A percentile compares a stretch with the other conserved stretches of the same genome.
Evolutionary conservation across 2,113 vertebrate species (phyloP).

Genomic region (Sapayoa aenigma): DNA sequence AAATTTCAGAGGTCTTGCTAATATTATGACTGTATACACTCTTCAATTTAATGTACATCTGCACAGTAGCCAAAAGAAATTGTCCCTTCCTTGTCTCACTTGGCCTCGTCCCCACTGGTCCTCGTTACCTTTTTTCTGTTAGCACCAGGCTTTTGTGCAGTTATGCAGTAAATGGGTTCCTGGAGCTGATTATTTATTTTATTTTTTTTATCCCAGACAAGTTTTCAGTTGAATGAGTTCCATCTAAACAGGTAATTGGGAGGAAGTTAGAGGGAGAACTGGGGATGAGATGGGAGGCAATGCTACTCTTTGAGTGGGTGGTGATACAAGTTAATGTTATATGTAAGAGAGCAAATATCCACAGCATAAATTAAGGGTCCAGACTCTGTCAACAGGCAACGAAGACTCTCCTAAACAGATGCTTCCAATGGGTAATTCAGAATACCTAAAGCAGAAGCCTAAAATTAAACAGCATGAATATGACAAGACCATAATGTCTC

Average conservation of each 20-base stretch:
- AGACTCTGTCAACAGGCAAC: neutral
- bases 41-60: neutral
- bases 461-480: neutral
- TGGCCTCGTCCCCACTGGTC: neutral
- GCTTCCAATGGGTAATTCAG: neutral
- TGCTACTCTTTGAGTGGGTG: neutral
- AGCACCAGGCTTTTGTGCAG: neutral
- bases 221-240: neutral
- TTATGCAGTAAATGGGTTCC: neutral
- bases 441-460: conserved; percentile 1
- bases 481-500: neutral
- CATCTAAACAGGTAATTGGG: neutral
- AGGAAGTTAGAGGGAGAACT: neutral
- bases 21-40: neutral
- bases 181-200: neutral
- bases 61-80: neutral
- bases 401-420: neutral
- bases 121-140: neutral
- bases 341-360: neutral
- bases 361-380: neutral
- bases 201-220: neutral
- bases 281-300: neutral
- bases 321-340: neutral
- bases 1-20: neutral
- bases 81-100: neutral